A percentile compares a stretch with the other conserved stretches of the same genome.
Evolutionary conservation across 2,113 vertebrate genomes (phyloP).

Genomic region (Pardalotus punctatus): DNA sequence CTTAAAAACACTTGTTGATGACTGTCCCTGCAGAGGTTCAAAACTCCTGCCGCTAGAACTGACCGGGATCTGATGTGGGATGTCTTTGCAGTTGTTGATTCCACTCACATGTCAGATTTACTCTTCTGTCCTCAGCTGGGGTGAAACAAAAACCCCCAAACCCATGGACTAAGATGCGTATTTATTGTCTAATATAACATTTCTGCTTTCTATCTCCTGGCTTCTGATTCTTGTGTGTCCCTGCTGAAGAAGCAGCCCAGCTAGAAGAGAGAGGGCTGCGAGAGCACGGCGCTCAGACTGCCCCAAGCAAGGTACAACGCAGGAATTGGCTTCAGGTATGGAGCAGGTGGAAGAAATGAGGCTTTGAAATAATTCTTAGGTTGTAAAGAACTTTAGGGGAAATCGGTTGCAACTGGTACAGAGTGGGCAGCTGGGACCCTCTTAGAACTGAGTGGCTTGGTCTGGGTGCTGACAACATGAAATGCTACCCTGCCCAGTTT

Average conservation of each 20-base stretch:
- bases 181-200: background rate
- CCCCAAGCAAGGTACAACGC: constrained; percentile 83
- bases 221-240: background rate
- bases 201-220: background rate
- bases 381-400: background rate
- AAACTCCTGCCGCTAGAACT: background rate
- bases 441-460: background rate
- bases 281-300: constrained; percentile 73
- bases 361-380: background rate
- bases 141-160: background rate
- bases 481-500: background rate
- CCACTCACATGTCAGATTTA: background rate
- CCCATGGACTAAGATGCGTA: rapidly evolving
- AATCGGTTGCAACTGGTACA: background rate
- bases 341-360: background rate
- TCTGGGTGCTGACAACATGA: background rate
- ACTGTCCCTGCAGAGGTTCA: background rate
- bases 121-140: background rate
- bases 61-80: background rate
- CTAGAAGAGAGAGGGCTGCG: constrained; percentile 52
- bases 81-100: background rate
- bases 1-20: background rate
- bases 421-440: background rate
- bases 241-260: constrained; percentile 16
- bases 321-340: constrained; percentile 90